A percentile compares a stretch with the other conserved stretches of the same genome.
phyloP scores from a whole-genome alignment of 1,140 invertebrate genomes.

The Drosophila ficusphila region DNA sequence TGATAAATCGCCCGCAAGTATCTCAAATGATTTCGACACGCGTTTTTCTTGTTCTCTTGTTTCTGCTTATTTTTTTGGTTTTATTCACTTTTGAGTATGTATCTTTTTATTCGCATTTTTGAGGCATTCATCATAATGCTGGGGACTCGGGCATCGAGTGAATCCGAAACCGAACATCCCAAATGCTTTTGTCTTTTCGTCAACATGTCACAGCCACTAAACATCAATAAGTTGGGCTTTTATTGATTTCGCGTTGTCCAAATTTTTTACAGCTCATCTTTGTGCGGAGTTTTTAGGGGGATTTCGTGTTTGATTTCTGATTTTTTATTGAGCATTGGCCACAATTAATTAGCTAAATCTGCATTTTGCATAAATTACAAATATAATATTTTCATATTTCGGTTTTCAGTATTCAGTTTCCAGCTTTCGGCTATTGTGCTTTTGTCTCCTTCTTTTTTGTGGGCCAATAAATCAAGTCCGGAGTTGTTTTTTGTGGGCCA shows the following conservation, averaged over 20 bases:
- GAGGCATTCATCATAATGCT: slow-evolving; percentile 71
- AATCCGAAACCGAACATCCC: slow-evolving; percentile 35
- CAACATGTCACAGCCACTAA: slow-evolving; percentile 74
- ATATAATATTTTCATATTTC: slow-evolving; percentile 68
- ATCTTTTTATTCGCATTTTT: slow-evolving; percentile 53
- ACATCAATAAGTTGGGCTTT: slow-evolving; percentile 68
- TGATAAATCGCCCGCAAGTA: slow-evolving; percentile 67
- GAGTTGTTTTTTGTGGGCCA: slow-evolving; percentile 30
- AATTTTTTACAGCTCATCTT: slow-evolving; percentile 63
- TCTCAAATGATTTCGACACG: slow-evolving; percentile 64
- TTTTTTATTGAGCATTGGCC: slow-evolving; percentile 76
- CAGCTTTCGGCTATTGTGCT: slow-evolving; percentile 41
- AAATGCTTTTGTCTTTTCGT: slow-evolving; percentile 71
- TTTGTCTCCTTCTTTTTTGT: slow-evolving; percentile 55
- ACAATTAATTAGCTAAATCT: slow-evolving; percentile 80
- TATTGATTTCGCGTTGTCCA: slow-evolving; percentile 38
- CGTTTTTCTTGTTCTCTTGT: slow-evolving; percentile 50
- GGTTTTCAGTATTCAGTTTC: slow-evolving; percentile 20
- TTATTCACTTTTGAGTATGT: not conserved
- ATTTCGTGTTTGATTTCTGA: slow-evolving; percentile 44
- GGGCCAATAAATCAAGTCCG: slow-evolving; percentile 67
- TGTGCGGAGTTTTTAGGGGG: slow-evolving; percentile 68
- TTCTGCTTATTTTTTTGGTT: slow-evolving; percentile 5
- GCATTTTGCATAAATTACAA: slow-evolving; percentile 82
- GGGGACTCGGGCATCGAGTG: slow-evolving; percentile 18